Evolutionary conservation across 2,888 invertebrate genomes (phyloP), one percentile per base, ranked within the genome.

Genomic region (Penaeus monodon): DNA sequence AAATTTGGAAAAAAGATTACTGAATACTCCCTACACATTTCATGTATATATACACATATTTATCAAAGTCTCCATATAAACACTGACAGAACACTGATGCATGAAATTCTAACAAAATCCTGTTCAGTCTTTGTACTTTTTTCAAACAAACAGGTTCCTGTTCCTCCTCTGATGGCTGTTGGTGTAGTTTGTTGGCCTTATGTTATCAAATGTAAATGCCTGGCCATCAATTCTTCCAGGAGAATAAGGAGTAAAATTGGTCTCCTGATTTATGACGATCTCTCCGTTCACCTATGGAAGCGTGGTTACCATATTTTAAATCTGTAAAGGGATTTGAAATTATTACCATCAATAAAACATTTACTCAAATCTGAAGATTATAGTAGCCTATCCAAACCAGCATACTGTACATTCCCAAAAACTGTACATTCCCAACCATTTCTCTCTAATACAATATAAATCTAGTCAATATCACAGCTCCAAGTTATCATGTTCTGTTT

Each of bases 201-300:
- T 86, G 84, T 22, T 84, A 63, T 89, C 89, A 68, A 89, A 85
- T n/a, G 77, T 89, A 63, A 89, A 83, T 14, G 89, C 86, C 22
- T 86, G 89, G 22, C 86, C 89, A 68, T 89, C 89, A n/a, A 86
- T 64, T 44, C 86, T 74, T 24, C 81, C 81, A 8, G 84, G 82
- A 12, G 68, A 84, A 33, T 76, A 57, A 24, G 80, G 33, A 10
- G 83, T 81, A 29, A 66, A 66, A 84, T 33, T 73, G 57, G 38
- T 89, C 89, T 29, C 86, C 85, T 38, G 81, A 73, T 66, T 84
- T 89, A 63, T 84, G 84, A 20, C 84, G 76, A 27, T 76, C 77
- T 29, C 85, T 57, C 12, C 84, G 44, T 33, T 86, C 89, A 49
- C 84, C 86, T 22, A 80, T 81, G n/a, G 89, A 84, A 27, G 83